Evolutionary conservation across 2,888 invertebrate genomes (phyloP).

Genomic region (Morpho helenor): DNA sequence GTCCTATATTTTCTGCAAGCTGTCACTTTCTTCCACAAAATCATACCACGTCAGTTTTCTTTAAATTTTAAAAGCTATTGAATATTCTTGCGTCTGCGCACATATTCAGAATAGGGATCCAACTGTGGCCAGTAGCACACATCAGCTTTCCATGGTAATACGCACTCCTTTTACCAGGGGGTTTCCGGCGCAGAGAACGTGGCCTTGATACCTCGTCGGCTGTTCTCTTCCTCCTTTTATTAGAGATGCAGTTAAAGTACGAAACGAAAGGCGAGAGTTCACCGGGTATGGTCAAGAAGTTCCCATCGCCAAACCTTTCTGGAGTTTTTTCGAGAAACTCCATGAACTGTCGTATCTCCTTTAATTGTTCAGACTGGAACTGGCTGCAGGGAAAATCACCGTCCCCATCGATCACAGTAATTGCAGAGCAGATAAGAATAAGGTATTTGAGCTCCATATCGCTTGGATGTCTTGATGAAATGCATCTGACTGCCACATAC

Average conservation of each 20-base stretch:
- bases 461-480: neutral
- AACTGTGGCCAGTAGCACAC: neutral
- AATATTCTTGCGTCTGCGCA: neutral
- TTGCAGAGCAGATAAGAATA: conserved; percentile 5
- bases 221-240: neutral
- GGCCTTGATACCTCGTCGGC: no score
- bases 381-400: neutral
- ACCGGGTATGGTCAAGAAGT: conserved; percentile 1
- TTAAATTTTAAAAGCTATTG: neutral
- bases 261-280: neutral
- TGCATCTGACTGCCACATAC: neutral
- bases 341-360: neutral
- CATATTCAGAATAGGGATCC: neutral
- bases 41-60: no score
- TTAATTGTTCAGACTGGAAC: conserved; percentile 24
- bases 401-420: neutral
- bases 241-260: neutral
- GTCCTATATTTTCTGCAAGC: no score
- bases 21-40: no score
- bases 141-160: neutral
- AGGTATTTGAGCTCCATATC: conserved; percentile 9
- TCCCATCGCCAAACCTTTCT: conserved; percentile 6
- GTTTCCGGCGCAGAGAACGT: neutral
- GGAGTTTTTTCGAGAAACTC: neutral
- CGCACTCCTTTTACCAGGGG: neutral